Evolutionary conservation across 2,888 invertebrate species (phyloP), one percentile per base, ranked within the genome.

Genomic region (Trichacis sp.): DNA sequence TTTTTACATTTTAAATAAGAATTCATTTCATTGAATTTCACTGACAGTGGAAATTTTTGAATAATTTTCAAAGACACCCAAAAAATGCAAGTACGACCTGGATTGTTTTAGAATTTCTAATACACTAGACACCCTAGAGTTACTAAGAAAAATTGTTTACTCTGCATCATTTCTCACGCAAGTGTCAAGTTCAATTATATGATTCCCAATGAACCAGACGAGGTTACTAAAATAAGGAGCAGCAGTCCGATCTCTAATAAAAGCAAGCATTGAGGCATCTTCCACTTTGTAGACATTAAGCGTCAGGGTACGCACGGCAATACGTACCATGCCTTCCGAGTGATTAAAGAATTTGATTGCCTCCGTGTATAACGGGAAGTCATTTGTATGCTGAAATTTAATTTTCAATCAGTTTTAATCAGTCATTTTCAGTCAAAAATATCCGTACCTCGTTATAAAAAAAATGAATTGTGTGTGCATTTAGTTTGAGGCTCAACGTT

Each of bases 341-440:
- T 99, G 98, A 84, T 99, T 98, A 87, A 98, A 99, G 87, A 99
- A 98, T 85, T 98, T 98, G 65, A 99, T 97, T 30, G 98, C 98
- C 87, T 99, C 99, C 1, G 98, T 98, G 83, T 99, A 98, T 14
- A 99, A 87, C 4, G 99, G 98, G 86, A 99, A 99, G 85, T 99
- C 99, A 86, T 98, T 96, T 53, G 98, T 98, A 81, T 96, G 94
- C 95, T 95, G 79, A 45, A 87, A 56, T 24, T 24, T 11, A 46
- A 19, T 45, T 19, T 29, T 8, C 8, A 33, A 51, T 51, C 48
- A 58, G 38, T 56, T n/a, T 42, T n/a, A 51, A 51, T 45, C n/a
- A n/a, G n/a, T n/a, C n/a, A n/a, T n/a, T n/a, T n/a, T n/a, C n/a
- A n/a, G n/a, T n/a, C n/a, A n/a, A n/a, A n/a, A n/a, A n/a, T n/a